Base-by-base conservation (phyloP, 1,140 invertebrate species). In the Leptinotarsa undecemlineata region DNA sequence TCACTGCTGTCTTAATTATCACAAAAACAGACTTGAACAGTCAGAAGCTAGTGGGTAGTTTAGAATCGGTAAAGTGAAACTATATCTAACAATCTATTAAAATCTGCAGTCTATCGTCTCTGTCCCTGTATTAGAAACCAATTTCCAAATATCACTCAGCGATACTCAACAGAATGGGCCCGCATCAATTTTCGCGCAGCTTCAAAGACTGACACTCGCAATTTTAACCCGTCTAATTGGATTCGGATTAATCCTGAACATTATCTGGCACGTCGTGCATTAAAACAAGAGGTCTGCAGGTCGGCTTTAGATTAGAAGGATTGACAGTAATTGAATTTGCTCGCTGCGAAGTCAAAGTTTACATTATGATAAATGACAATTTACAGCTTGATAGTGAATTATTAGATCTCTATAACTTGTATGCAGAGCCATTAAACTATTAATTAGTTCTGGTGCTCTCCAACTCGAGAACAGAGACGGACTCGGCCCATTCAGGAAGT, bases 271-370 rank as follows among this genome's bases (percentile, higher is more conserved):
- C 63, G 23, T 69, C 67, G 63, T 71, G 72, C 70, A 69, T 74
- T 73, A 76, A 51, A 74, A 70, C 70, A 60, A 57, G 72, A 64
- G 62, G 48, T 73, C 63, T 67, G 71, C 76, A 72, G 72, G 69
- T 71, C 63, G 76, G 75, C 71, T 76, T 74, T 71, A 77, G 76
- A 77, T 77, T 77, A 77, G 77, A 78, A 61, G 75, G 77, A 78
- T 74, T 78, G 75, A 78, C 77, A 75, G 76, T 81, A 81, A 81
- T 81, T 81, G 78, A 81, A 81, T 81, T 81, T 79, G 78, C 75
- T 72, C 15, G 72, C 71, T 66, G 72, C 74, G 66, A 72, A 78
- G 80, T 77, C 74, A 76, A 78, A 76, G 74, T 77, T 77, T 77
- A 76, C 75, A 77, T 78, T 79, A 77, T 78, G 79, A 81, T 81